Evolutionary conservation across 2,797 vertebrate species (phyloP).

Genomic region (Loris lydekkerianus): DNA sequence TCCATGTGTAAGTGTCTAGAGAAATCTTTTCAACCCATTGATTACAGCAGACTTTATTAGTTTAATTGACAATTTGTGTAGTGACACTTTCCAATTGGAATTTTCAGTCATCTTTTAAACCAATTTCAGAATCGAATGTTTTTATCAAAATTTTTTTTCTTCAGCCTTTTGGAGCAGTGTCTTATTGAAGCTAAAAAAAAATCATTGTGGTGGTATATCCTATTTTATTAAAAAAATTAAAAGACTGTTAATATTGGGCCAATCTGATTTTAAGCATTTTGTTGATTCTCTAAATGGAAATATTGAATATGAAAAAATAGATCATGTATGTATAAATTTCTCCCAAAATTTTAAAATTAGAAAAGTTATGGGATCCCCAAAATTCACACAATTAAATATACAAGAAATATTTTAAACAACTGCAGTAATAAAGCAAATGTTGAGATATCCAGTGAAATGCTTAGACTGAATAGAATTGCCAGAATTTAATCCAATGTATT

Average conservation of each 20-base stretch:
- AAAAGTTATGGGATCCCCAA: neutral
- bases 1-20: neutral
- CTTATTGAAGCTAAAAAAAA: slow-evolving; percentile 50
- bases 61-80: slow-evolving; percentile 49
- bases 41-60: slow-evolving; percentile 57
- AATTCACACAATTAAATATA: neutral
- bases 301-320: slow-evolving; percentile 14
- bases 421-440: neutral
- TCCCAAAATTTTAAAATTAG: neutral
- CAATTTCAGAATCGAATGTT: slow-evolving; percentile 52
- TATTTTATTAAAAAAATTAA: slow-evolving; percentile 14
- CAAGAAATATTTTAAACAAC: neutral
- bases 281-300: neutral
- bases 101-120: slow-evolving; percentile 58
- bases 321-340: neutral
- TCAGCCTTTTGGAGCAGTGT: slow-evolving; percentile 37
- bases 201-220: neutral
- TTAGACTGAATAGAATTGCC: neutral
- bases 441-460: neutral
- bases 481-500: neutral
- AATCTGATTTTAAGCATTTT: slow-evolving; percentile 42
- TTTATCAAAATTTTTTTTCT: slow-evolving; percentile 23
- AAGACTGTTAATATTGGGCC: slow-evolving; percentile 22
- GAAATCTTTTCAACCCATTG: slow-evolving; percentile 18
- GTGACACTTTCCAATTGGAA: slow-evolving; percentile 49